phyloP scores from a whole-genome alignment of 2,113 vertebrate genomes.

The Picathartes gymnocephalus region DNA sequence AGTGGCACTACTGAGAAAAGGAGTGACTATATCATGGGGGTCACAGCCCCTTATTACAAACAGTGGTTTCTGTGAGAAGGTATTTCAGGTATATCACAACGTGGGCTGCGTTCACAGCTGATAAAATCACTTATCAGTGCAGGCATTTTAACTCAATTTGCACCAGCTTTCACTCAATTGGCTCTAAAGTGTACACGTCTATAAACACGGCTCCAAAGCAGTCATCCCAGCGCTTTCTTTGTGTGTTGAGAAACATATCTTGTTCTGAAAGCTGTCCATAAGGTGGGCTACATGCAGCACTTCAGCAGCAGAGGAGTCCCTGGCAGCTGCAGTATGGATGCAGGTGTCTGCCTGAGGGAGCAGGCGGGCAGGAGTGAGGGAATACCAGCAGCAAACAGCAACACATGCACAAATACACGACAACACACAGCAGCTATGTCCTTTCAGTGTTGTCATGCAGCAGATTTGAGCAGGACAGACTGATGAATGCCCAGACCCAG shows the following conservation, averaged over 20 bases:
- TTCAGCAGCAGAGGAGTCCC: background rate
- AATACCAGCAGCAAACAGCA: background rate
- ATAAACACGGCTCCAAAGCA: background rate
- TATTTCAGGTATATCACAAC: background rate
- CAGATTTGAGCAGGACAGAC: background rate
- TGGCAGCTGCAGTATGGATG: fast-evolving
- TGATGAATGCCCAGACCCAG: background rate
- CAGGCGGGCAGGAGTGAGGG: fast-evolving
- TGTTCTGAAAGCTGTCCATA: background rate
- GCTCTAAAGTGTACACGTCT: background rate
- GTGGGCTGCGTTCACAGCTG: background rate
- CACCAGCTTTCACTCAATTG: background rate
- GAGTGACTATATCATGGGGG: fast-evolving
- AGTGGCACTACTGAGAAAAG: background rate
- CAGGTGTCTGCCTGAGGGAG: background rate
- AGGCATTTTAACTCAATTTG: background rate
- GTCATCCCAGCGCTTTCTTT: background rate
- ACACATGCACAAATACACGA: background rate
- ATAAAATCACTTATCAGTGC: background rate
- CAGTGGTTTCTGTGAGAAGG: background rate
- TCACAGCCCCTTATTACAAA: background rate
- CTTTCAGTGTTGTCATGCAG: too few species aligned
- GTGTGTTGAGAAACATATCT: background rate
- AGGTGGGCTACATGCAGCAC: background rate
- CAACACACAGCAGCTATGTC: background rate